Conservation (phyloP, 2,888 invertebrate species). For the Schrankia costaestrigalis region DNA sequence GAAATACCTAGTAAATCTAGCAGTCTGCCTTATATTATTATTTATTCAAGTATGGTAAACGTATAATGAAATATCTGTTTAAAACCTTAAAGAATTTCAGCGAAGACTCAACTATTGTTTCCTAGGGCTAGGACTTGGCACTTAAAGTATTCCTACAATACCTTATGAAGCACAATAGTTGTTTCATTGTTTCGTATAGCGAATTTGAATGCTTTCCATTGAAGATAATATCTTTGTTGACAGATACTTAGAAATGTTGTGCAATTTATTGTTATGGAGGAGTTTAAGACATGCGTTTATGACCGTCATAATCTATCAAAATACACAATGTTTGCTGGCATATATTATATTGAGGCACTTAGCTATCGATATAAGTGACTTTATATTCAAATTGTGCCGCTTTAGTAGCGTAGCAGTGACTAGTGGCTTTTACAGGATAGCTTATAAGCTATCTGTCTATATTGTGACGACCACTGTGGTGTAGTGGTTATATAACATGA, state of each 20-base stretch:
- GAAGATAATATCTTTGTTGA: constrained; percentile 57
- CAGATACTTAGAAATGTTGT: constrained; percentile 31
- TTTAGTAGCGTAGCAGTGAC: no score
- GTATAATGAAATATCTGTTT: constrained; percentile 24
- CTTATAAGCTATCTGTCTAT: no score
- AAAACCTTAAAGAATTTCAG: constrained; percentile 31
- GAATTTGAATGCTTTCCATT: constrained; percentile 57
- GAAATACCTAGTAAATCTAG: constrained; percentile 2
- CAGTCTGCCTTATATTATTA: constrained; percentile 7
- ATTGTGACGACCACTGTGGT: no score
- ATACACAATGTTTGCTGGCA: no score
- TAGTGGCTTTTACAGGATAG: no score
- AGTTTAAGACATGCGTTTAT: constrained; percentile 11
- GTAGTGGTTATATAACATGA: no score
- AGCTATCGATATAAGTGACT: no score
- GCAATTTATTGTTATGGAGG: constrained; percentile 29
- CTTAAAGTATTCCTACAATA: constrained; percentile 50
- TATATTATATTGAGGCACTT: no score
- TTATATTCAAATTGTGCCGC: no score
- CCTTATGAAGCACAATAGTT: constrained; percentile 58
- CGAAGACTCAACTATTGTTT: constrained; percentile 46
- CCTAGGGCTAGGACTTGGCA: constrained; percentile 46
- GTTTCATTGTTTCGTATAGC: constrained; percentile 54
- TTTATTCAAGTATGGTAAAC: constrained; percentile 11
- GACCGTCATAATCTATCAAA: constrained; percentile 14